These are phyloP conservation scores for Melipona quadrifasciata DNA, from an alignment of 1,140 invertebrate genomes.

Conservation along the genomic window DNA sequence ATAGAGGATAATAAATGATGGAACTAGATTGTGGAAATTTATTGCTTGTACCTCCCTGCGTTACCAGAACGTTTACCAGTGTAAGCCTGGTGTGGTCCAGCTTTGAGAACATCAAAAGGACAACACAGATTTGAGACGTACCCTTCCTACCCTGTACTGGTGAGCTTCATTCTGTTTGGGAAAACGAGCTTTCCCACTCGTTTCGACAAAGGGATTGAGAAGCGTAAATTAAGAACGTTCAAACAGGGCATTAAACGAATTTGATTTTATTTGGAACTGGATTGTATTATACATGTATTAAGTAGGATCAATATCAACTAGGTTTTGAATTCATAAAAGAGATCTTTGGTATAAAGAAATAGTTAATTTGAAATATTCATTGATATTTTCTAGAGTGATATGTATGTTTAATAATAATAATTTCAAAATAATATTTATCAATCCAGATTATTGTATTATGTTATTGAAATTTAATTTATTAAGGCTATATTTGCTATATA, in stretches of 20 bases:
- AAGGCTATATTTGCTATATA: too few species aligned
- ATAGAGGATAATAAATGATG: neutral
- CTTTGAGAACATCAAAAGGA: conserved; percentile 75
- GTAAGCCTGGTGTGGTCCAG: conserved; percentile 66
- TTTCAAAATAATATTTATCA: neutral
- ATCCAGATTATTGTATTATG: neutral
- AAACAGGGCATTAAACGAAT: conserved; percentile 5
- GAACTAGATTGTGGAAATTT: conserved; percentile 40
- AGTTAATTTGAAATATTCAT: neutral
- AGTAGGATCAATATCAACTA: too few species aligned
- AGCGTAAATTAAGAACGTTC: conserved; percentile 53
- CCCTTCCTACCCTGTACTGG: conserved; percentile 16
- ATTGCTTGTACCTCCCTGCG: conserved; percentile 64
- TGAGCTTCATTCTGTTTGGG: conserved; percentile 56
- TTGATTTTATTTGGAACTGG: neutral
- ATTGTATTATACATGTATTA: neutral
- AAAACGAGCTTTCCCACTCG: conserved; percentile 42
- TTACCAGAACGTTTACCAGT: conserved; percentile 43
- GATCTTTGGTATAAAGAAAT: neutral
- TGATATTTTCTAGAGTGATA: neutral
- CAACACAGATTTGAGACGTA: conserved; percentile 63
- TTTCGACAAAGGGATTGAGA: conserved; percentile 30
- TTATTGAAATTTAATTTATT: neutral
- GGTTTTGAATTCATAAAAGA: too few species aligned
- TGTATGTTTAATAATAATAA: neutral